These are phyloP conservation scores for Bolborhynchus lineola DNA, from an alignment of 2,113 vertebrate species.

Conservation along the genomic window DNA sequence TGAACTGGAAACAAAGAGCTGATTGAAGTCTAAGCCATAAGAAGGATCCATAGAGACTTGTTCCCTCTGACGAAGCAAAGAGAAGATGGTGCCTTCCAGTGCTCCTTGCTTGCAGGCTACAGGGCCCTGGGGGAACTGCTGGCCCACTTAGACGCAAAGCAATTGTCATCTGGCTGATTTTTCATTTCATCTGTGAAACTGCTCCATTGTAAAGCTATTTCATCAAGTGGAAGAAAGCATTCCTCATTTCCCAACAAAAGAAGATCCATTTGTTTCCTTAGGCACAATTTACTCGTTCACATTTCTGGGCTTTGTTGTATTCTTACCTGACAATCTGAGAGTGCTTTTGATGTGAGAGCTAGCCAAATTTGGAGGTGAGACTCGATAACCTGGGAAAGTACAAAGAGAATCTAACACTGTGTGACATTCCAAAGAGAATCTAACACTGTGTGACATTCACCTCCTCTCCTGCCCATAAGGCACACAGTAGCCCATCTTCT, in stretches of 20 bases:
- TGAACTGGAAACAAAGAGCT: slow-evolving; percentile 32
- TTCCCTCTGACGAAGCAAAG: not conserved
- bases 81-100: not conserved
- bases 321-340: slow-evolving; percentile 26
- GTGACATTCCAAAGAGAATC: not conserved
- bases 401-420: not conserved
- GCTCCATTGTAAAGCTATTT: slow-evolving; percentile 35
- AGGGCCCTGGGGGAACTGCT: not conserved
- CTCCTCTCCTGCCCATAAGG: not conserved
- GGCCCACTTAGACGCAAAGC: not conserved
- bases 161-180: slow-evolving; percentile 28
- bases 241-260: slow-evolving; percentile 12
- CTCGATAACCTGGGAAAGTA: not conserved
- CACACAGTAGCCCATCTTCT: not conserved
- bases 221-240: not conserved
- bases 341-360: slow-evolving; percentile 21
- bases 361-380: not conserved
- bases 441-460: not conserved
- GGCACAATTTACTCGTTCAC: slow-evolving; percentile 20
- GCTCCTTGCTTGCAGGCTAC: not conserved
- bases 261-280: slow-evolving; percentile 34
- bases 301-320: slow-evolving; percentile 7
- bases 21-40: slow-evolving; percentile 16
- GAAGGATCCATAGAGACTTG: not conserved
- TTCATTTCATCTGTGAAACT: slow-evolving; percentile 35